These are phyloP conservation scores for Sarcoramphus papa DNA, from an alignment of 2,797 vertebrate genomes.

Conservation along the genomic window DNA sequence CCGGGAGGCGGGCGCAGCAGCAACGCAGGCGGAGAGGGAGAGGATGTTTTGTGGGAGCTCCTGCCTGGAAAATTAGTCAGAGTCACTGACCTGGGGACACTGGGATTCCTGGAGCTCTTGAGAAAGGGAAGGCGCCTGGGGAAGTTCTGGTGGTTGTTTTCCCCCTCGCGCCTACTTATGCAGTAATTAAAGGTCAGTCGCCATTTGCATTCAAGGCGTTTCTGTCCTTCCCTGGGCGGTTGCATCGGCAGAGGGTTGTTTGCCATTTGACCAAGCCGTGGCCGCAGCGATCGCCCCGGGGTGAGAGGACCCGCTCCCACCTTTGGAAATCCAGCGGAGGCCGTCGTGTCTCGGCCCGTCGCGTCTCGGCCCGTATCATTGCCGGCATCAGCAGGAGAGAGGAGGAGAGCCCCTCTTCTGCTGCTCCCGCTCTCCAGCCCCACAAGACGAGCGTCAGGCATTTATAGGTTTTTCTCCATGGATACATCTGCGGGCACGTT, in stretches of 20 bases:
- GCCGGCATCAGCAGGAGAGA: not conserved
- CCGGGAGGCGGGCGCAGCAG: not conserved
- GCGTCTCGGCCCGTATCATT: rapidly evolving
- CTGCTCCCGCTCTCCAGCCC: not conserved
- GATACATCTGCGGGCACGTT: constrained; percentile 31
- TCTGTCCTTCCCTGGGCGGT: not conserved
- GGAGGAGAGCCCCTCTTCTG: not conserved
- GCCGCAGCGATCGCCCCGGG: rapidly evolving
- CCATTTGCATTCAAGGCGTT: not conserved
- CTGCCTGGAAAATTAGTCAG: not conserved
- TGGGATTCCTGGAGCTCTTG: not conserved
- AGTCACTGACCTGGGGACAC: rapidly evolving
- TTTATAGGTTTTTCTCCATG: constrained; percentile 64
- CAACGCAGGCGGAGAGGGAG: not conserved
- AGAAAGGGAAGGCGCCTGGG: not conserved
- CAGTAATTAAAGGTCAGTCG: constrained; percentile 42
- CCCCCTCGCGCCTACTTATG: not conserved
- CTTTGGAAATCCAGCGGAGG: not conserved
- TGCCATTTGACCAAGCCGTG: not conserved
- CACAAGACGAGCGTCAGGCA: not conserved
- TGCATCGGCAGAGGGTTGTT: not conserved
- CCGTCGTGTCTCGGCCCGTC: rapidly evolving
- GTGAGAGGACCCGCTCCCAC: not conserved
- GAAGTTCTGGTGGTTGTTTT: not conserved
- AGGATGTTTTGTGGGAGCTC: not conserved